These are phyloP conservation scores for Oostethus manadensis DNA, from an alignment of 2,113 vertebrate genomes.

Conservation along the genomic window DNA sequence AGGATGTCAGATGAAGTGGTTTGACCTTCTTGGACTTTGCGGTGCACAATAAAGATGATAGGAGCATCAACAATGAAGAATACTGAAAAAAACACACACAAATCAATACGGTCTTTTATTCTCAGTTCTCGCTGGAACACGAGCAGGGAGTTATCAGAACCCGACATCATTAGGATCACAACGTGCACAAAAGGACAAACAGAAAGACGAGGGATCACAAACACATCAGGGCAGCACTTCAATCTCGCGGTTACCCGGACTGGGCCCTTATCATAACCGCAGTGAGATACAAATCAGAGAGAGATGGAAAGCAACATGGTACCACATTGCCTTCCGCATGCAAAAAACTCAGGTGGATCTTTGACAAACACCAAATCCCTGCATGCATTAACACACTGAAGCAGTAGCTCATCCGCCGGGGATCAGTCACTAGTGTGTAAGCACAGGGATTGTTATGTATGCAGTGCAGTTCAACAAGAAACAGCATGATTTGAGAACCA, in stretches of 20 bases:
- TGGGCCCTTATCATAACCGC: slow-evolving; percentile 3
- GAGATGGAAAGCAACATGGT: neutral
- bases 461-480: neutral
- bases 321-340: neutral
- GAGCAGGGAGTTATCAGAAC: slow-evolving; percentile 7
- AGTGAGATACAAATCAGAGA: slow-evolving; percentile 2
- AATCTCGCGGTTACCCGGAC: slow-evolving; percentile 5
- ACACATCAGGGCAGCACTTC: slow-evolving; percentile 5
- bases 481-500: neutral
- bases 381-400: neutral
- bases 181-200: slow-evolving; percentile 2
- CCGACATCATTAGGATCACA: slow-evolving; percentile 3
- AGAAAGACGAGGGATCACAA: slow-evolving; percentile 4
- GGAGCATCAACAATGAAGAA: slow-evolving; percentile 2
- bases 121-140: neutral
- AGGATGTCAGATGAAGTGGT: slow-evolving; percentile 1
- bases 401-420: neutral
- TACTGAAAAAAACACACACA: neutral
- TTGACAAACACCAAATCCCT: neutral
- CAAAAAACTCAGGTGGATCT: neutral
- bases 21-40: slow-evolving; percentile 12
- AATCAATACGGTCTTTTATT: slow-evolving; percentile 5
- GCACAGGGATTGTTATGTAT: neutral
- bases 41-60: slow-evolving; percentile 6
- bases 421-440: no score